Evolutionary conservation across 2,888 invertebrate genomes (phyloP), one percentile per base, ranked within the genome.

Genomic region (Seira sanloemensis): DNA sequence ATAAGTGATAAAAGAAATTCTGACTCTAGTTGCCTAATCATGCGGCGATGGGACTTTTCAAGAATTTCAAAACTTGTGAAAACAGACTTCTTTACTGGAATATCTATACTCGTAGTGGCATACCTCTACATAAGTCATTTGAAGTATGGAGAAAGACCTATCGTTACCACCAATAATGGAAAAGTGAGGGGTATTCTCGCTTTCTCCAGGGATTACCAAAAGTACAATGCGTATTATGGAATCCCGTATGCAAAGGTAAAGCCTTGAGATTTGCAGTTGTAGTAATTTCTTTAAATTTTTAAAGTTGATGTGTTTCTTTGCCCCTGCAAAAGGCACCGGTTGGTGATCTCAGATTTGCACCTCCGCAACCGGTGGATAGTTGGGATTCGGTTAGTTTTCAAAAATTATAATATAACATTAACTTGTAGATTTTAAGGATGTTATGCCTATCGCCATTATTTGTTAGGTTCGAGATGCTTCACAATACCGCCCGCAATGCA

Each of bases 291-390:
- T n/a, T n/a, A n/a, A n/a, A n/a, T n/a, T n/a, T 37, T 4, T 37
- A 37, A 37, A 37, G 12, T 37, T 37, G 5, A 37, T 37, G 37
- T 37, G 12, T 7, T 37, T 4, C 5, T 37, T 37, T 37, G n/a
- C n/a, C n/a, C n/a, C n/a, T n/a, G n/a, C n/a, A n/a, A n/a, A n/a
- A n/a, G 37, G 24, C 78, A 7, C 86, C 78, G 1, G 50, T 78
- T n/a, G 78, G 67, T 16, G 67, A 82, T 37, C 75, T 82, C 54
- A 73, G 85, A 67, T 85, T 85, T 81, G 85, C 81, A 81, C 37
- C 82, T 0, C 84, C 86, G 16, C 71, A 82, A 23, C 74, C 68
- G 50, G 68, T 78, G 0, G 71, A 77, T 24, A 79, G 67, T 25
- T 87, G 87, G 87, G 66, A 71, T 7, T 81, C 62, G 12, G 65